Conservation (phyloP, 2,797 vertebrate genomes). For the Netta rufina region DNA sequence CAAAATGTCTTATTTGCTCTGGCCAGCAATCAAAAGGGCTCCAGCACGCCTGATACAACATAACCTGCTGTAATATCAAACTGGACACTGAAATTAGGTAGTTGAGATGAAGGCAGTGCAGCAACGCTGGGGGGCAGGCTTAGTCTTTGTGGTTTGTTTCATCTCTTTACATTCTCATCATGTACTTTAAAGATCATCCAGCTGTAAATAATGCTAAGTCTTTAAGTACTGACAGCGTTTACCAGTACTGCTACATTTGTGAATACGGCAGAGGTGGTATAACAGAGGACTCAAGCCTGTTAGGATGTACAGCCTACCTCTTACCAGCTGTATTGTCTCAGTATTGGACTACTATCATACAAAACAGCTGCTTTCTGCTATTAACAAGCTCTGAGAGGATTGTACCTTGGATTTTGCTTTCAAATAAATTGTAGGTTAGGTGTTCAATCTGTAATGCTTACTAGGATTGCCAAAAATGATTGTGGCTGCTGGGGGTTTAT, state of each 20-base stretch:
- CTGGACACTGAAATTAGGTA: not conserved
- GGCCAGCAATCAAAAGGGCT: not conserved
- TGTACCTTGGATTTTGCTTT: not conserved
- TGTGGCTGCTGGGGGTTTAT: not conserved
- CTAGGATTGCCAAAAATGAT: not conserved
- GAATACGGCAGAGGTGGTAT: not conserved
- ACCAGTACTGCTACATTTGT: not conserved
- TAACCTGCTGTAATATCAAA: not conserved
- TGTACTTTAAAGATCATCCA: not conserved
- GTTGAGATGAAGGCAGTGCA: not conserved
- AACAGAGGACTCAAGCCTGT: not conserved
- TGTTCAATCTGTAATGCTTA: not conserved
- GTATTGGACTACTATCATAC: not conserved
- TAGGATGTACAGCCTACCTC: not conserved
- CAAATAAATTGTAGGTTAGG: not conserved
- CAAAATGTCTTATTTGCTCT: not conserved
- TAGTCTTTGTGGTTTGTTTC: conserved; percentile 7
- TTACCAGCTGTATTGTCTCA: not conserved
- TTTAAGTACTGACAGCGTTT: not conserved
- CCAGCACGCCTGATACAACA: not conserved
- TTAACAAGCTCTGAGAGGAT: not conserved
- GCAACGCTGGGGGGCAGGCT: not conserved
- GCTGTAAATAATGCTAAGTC: not conserved
- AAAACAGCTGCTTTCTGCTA: not conserved
- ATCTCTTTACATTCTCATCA: not conserved